Evolutionary conservation across 2,113 vertebrate species (phyloP).

Genomic region (Ptilonorhynchus violaceus): DNA sequence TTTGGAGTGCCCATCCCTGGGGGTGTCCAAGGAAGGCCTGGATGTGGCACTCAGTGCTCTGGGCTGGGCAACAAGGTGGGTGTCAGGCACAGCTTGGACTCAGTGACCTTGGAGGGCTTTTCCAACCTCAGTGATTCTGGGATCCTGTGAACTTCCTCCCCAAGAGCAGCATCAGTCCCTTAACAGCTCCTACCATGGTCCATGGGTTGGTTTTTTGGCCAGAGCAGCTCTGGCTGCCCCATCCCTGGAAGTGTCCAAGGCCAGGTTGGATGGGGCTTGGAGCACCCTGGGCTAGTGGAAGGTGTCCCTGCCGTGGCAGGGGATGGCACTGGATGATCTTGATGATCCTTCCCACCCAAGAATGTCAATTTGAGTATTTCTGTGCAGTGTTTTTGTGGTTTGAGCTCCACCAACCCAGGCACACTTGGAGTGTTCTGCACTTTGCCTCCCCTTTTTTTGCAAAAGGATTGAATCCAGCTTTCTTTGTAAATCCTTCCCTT

Average conservation of each 20-base stretch:
- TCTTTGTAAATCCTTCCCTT: background rate
- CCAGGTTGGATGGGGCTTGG: accelerated
- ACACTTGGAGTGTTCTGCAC: background rate
- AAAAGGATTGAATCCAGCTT: background rate
- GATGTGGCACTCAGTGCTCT: accelerated
- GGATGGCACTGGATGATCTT: background rate
- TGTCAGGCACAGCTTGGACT: accelerated
- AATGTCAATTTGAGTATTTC: background rate
- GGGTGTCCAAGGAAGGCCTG: accelerated
- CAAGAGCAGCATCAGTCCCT: background rate
- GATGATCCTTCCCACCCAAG: background rate
- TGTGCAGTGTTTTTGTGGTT: background rate
- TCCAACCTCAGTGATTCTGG: background rate
- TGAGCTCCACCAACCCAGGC: background rate
- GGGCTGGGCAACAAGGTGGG: background rate
- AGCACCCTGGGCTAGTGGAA: accelerated
- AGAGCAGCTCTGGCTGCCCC: background rate
- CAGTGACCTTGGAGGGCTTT: accelerated
- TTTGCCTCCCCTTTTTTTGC: background rate
- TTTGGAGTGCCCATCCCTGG: background rate
- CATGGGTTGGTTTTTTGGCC: background rate
- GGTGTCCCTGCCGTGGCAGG: background rate
- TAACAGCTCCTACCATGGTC: accelerated
- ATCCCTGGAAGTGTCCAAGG: background rate
- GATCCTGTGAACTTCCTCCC: background rate